Base-by-base conservation (phyloP, 2,888 invertebrate species). In the Siphlonurus alternatus region DNA sequence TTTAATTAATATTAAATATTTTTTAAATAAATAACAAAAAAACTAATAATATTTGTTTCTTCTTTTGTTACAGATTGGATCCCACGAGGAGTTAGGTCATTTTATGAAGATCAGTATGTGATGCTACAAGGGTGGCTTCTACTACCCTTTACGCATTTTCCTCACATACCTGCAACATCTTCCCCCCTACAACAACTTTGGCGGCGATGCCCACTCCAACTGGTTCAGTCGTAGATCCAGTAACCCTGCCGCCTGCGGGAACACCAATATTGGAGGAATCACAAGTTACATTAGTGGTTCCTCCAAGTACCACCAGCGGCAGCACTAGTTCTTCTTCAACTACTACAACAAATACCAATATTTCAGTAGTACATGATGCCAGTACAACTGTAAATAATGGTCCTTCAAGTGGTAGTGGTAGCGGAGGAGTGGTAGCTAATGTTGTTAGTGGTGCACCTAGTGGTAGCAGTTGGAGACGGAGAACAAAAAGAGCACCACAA, bases 391-490 rank as follows among this genome's bases (percentile, higher is more conserved):
- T 38, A 38, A 38, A 38, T 38, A 38, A 38, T 38, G 38, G 38
- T 38, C 38, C 38, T 10, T 10, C 7, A 10, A 38, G 38, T 38
- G 15, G 38, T 38, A 38, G 38, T 38, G 38, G 38, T 10, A 15
- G 38, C 5, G 38, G 38, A 38, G 38, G 38, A 10, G 38, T 5
- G n/a, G n/a, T n/a, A n/a, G n/a, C n/a, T n/a, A n/a, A n/a, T n/a
- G n/a, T n/a, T n/a, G n/a, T n/a, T n/a, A n/a, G n/a, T n/a, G n/a
- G n/a, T n/a, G n/a, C n/a, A n/a, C n/a, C n/a, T n/a, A n/a, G n/a
- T 38, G 56, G 56, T 5, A 56, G 56, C n/a, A 56, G 56, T 56
- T 56, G 56, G 56, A n/a, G 56, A 22, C 56, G 56, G 19, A n/a
- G 56, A 56, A 56, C 56, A 22, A 56, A 56, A 22, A n/a, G 56